phyloP scores from a whole-genome alignment of 2,888 invertebrate genomes.

The Drosophila picticornis region DNA sequence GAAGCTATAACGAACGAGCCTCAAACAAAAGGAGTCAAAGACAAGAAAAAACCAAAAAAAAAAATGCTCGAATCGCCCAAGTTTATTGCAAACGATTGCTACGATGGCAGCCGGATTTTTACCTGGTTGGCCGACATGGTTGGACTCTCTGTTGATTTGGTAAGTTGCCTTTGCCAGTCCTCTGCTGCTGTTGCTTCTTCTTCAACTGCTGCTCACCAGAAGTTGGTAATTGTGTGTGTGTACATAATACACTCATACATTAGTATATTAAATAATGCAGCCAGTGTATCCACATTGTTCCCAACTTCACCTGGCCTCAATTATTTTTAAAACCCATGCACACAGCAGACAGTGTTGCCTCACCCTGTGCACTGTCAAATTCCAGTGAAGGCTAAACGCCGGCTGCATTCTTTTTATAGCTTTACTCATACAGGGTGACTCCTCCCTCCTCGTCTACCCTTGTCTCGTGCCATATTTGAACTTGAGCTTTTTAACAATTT shows the following conservation, averaged over 20 bases:
- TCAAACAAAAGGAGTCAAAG: conserved; percentile 6
- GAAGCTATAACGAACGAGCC: conserved; percentile 13
- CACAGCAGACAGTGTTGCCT: conserved; percentile 4
- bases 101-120: conserved; percentile 91
- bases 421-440: conserved; percentile 12
- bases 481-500: background rate
- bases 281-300: conserved; percentile 23
- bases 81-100: conserved; percentile 84
- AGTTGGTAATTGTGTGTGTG: background rate
- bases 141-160: conserved; percentile 92
- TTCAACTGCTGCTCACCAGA: background rate
- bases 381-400: conserved; percentile 54
- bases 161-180: conserved; percentile 85
- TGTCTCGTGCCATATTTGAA: background rate
- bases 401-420: conserved; percentile 45
- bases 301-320: background rate
- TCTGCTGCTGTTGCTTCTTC: background rate
- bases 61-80: conserved; percentile 79
- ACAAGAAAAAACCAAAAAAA: conserved; percentile 43
- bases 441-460: background rate
- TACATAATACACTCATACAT: background rate
- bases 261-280: background rate
- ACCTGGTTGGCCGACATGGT: conserved; percentile 88
- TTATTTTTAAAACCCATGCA: conserved; percentile 4
- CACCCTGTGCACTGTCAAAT: conserved; percentile 18